Evolutionary conservation across 2,888 invertebrate species (phyloP).

Genomic region (Copidosoma aretas): DNA sequence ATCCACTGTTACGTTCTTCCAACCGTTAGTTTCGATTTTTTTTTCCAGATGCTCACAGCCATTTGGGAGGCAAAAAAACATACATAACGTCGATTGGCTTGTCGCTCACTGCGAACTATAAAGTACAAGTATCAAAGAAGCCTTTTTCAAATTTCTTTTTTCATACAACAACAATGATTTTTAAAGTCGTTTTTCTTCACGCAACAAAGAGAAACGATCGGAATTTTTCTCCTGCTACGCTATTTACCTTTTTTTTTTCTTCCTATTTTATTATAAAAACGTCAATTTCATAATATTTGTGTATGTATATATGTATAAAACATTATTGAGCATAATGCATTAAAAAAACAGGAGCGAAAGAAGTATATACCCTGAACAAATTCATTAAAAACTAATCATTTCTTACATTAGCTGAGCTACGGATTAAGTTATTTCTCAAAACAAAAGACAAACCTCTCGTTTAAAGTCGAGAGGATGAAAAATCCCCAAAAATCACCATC

Average conservation of each 20-base stretch:
- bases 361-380: conserved; percentile 35
- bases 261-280: conserved; percentile 19
- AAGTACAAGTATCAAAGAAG: conserved; percentile 26
- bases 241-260: neutral
- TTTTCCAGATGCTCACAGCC: conserved; percentile 38
- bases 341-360: conserved; percentile 27
- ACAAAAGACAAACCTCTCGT: conserved; percentile 19
- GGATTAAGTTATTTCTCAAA: conserved; percentile 19
- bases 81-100: conserved; percentile 19
- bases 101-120: conserved; percentile 18
- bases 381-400: conserved; percentile 26
- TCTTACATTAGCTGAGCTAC: conserved; percentile 25
- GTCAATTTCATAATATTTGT: conserved; percentile 23
- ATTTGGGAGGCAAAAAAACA: conserved; percentile 31
- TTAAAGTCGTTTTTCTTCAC: no score
- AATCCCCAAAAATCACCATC: conserved; percentile 30
- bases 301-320: conserved; percentile 14
- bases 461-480: conserved; percentile 13
- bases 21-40: conserved; percentile 14
- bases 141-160: conserved; percentile 1
- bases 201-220: conserved; percentile 23
- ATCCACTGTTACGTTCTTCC: neutral
- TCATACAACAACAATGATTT: no score
- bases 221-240: neutral
- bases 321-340: conserved; percentile 24